Conservation (phyloP, 2,797 vertebrate species). For the Dipus sagitta region DNA sequence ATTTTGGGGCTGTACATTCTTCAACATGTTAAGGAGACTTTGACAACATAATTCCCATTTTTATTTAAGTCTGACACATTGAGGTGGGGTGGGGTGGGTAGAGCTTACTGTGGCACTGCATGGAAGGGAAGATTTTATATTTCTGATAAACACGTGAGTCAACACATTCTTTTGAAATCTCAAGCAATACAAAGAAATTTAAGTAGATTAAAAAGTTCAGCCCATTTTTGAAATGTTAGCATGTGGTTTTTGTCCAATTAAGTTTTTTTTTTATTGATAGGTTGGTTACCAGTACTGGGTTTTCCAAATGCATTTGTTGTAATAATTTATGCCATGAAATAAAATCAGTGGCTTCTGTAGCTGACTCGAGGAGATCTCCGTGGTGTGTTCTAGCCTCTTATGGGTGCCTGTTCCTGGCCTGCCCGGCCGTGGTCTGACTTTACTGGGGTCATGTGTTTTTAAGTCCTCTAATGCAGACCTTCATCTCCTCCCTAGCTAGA, state of each 20-base stretch:
- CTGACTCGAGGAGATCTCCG: neutral
- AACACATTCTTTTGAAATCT: conserved; percentile 67
- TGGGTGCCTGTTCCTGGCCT: neutral
- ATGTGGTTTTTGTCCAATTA: conserved; percentile 35
- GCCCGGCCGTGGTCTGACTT: conserved; percentile 43
- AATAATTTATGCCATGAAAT: conserved; percentile 59
- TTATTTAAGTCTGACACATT: conserved; percentile 72
- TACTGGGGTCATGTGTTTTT: conserved; percentile 76
- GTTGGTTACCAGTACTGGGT: conserved; percentile 68
- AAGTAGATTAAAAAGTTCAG: conserved; percentile 73
- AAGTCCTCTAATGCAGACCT: neutral
- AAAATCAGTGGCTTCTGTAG: conserved; percentile 40
- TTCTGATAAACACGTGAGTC: conserved; percentile 46
- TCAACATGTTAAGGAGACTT: conserved; percentile 56
- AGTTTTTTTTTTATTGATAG: neutral
- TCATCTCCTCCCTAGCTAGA: conserved; percentile 52
- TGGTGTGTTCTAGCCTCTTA: neutral
- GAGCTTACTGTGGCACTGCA: conserved; percentile 58
- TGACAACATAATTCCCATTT: conserved; percentile 56
- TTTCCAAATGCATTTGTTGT: conserved; percentile 52
- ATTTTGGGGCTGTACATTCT: conserved; percentile 41
- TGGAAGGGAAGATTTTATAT: conserved; percentile 68
- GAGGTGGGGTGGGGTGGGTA: conserved; percentile 15
- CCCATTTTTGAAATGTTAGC: conserved; percentile 65
- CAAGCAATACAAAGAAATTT: conserved; percentile 74